Evolutionary conservation across 1,140 invertebrate species (phyloP), one percentile per base, ranked within the genome.

Genomic region (Zaprionus kolodkinae): DNA sequence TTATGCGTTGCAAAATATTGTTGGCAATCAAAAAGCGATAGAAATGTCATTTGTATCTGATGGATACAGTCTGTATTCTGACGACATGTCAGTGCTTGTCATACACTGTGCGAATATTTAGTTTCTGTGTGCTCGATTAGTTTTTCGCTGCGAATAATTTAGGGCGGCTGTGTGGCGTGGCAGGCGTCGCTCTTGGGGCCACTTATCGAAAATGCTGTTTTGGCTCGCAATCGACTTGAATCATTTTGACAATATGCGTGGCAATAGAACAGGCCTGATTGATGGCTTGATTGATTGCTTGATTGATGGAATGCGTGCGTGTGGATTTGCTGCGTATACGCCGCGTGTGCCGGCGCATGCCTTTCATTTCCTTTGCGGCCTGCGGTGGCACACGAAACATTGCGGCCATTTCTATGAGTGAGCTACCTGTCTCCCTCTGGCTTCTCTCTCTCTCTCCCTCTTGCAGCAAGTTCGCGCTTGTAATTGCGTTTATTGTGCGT

Each of bases 401-500:
- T 63, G 61, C 3, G 17, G 15, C 40, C 43, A 62, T 71, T 65
- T 66, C 61, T 61, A 45, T 70, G 35, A n/a, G 57, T 38, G n/a
- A n/a, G 17, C 45, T 43, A 60, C 33, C 50, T 54, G 15, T 13
- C 12, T 45, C 38, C 27, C n/a, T 6, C 45, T n/a, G 17, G 27
- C 27, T 25, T 30, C 27, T 30, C 27, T 30, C 27, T 30, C 27
- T 3, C 35, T 33, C 17, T 3, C 17, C 10, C 1, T 11, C 27
- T 12, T 25, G n/a, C 6, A n/a, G 17, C n/a, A 17, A 21, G 17
- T 61, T 62, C 77, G 61, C 57, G 54, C 56, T 63, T 83, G 77
- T 88, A 88, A 88, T 88, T 88, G 80, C 78, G 84, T 88, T 89
- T 88, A 88, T 89, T 88, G 84, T 89, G 80, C 84, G 85, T 84